Evolutionary conservation across 53 echinoderm and acorn worm species (phyloP).

Genomic region (Henricia sp.): DNA sequence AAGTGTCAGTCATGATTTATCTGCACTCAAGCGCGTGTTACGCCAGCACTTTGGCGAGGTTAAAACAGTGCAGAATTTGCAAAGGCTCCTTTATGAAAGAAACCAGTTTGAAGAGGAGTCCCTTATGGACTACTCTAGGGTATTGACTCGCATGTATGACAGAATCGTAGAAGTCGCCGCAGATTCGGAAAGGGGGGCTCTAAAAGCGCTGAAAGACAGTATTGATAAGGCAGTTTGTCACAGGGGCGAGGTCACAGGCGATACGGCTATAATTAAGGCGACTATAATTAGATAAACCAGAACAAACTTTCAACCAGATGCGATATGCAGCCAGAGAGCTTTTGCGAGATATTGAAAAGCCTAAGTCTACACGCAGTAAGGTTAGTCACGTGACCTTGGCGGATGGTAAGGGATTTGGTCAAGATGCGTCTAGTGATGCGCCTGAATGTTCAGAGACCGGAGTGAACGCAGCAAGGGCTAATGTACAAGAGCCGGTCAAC

Average conservation of each 20-base stretch:
- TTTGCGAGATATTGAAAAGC: not conserved
- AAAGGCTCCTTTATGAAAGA: not conserved
- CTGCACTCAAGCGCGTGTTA: not conserved
- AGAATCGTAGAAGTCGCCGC: not conserved
- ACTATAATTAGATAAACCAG: not conserved
- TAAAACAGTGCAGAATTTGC: not conserved
- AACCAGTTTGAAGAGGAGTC: slow-evolving; percentile 1
- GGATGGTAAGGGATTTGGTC: too few species aligned
- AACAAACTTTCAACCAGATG: slow-evolving; percentile 1
- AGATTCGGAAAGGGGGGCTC: not conserved
- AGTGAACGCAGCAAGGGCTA: too few species aligned
- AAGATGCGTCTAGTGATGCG: too few species aligned
- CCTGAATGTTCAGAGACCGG: too few species aligned
- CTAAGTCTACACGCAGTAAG: too few species aligned
- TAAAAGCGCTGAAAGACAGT: not conserved
- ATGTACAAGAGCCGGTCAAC: too few species aligned
- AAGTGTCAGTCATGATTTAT: not conserved
- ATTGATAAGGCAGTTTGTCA: slow-evolving; percentile 8
- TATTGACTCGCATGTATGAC: not conserved
- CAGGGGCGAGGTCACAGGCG: not conserved
- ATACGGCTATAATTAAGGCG: not conserved
- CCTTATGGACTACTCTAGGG: slow-evolving; percentile 7
- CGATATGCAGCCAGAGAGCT: slow-evolving; percentile 7
- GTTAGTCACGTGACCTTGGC: too few species aligned
- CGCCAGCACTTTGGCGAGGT: not conserved